Conservation (phyloP, 2,113 vertebrate genomes). For the Loxodonta africana region DNA sequence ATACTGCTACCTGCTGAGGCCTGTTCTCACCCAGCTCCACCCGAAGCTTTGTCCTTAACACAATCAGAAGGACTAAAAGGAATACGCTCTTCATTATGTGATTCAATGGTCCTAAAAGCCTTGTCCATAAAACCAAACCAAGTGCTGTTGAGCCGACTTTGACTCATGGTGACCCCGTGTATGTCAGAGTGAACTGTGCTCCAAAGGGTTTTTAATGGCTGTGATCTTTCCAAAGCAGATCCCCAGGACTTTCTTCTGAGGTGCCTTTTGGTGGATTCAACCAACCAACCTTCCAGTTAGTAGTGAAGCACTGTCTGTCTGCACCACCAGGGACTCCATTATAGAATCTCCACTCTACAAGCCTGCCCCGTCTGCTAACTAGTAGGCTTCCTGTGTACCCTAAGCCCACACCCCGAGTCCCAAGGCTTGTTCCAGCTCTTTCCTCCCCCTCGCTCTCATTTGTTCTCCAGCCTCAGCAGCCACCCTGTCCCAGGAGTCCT, state of each 20-base stretch:
- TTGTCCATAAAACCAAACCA: neutral
- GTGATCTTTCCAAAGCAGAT: neutral
- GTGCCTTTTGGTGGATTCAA: neutral
- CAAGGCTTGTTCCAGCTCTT: neutral
- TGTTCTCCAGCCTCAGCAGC: neutral
- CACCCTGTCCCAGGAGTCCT: neutral
- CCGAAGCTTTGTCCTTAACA: neutral
- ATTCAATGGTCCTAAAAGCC: neutral
- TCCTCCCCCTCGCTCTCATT: neutral
- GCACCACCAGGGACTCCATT: neutral
- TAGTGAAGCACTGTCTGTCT: neutral
- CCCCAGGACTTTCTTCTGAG: neutral
- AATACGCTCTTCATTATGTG: neutral
- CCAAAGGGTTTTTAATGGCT: neutral
- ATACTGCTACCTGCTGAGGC: neutral
- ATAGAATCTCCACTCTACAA: rapidly evolving
- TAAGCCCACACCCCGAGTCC: rapidly evolving
- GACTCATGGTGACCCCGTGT: neutral
- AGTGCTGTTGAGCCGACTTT: neutral
- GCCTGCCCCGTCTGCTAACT: neutral
- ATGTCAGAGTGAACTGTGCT: neutral
- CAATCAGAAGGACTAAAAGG: neutral
- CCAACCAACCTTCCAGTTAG: neutral
- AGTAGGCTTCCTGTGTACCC: neutral
- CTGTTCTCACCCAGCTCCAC: neutral